Percentiles rank a stretch among this genome's conserved stretches.
phyloP scores from a whole-genome alignment of 2,888 invertebrate species.

The Epinotia bilunana region DNA sequence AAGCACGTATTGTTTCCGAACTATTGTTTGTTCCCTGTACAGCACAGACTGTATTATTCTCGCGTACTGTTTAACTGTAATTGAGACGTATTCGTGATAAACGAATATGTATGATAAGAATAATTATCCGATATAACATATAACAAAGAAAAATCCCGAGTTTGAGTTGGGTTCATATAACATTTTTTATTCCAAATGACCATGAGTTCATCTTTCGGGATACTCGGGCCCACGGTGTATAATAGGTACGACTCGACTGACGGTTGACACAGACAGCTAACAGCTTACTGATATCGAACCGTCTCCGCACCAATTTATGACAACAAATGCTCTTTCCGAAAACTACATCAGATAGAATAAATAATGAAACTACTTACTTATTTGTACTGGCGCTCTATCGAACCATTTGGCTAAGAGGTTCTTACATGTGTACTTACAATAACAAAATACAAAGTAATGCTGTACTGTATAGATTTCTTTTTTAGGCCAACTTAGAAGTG shows the following conservation, averaged over 20 bases:
- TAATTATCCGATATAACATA: no score
- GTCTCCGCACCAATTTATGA: not conserved
- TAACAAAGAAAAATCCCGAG: no score
- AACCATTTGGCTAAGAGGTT: conserved; percentile 28
- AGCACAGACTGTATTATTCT: not conserved
- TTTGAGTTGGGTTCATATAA: no score
- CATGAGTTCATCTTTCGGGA: no score
- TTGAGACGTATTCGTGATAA: not conserved
- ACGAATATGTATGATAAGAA: no score
- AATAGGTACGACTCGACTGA: no score
- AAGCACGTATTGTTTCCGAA: not conserved
- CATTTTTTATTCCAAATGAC: no score
- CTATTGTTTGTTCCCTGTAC: conserved; percentile 6
- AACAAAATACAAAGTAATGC: not conserved
- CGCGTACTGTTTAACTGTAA: not conserved
- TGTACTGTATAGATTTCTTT: not conserved
- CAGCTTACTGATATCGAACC: no score
- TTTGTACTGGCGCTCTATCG: conserved; percentile 18
- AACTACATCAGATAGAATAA: conserved; percentile 35
- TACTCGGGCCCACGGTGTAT: no score
- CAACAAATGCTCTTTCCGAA: conserved; percentile 31
- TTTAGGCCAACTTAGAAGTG: not conserved
- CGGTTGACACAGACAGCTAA: no score
- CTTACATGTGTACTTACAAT: conserved; percentile 18
- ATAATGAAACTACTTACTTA: conserved; percentile 38